Base-by-base conservation (phyloP, 2,113 vertebrate genomes). In the Myrmophylax atrothorax region DNA sequence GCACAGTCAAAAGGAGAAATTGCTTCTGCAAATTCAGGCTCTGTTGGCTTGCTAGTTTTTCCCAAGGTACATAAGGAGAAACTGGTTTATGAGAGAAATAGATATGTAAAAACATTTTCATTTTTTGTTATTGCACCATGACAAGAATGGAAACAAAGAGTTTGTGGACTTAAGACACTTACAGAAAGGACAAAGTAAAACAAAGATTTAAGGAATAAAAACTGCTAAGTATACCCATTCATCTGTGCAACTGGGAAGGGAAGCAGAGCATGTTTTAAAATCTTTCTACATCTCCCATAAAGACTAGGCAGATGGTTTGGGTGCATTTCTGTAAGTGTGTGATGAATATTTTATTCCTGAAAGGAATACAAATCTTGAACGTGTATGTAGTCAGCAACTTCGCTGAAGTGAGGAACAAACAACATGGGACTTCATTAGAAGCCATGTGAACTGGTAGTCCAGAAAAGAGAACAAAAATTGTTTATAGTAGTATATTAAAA, bases 301-400 rank as follows among this genome's bases (percentile, higher is more conserved):
- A 96, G 85, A 85, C 75, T 23, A 84, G 44, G 76, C 68, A 94
- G 82, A 92, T 72, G 85, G 60, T 60, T 96, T 86, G 31, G 26
- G 58, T 93, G 82, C 79, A 46, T 86, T 94, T 88, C 79, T 88
- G 3, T 84, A 89, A 93, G 80, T 29, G 50, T 35, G 20, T 78
- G 72, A 86, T 88, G 82, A 95, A 94, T 96, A 88, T 91, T 94
- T 96, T 60, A 88, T 82, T 75, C 35, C 38, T 81, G 63, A 93
- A 87, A 95, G 42, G 28, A 95, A 76, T 1, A 60, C 70, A 89
- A 87, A 73, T 38, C 23, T 55, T 46, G 35, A 47, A 80, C 0
- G 3, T 49, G 37, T 60, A 25, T 42, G 46, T 46, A 83, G 62
- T 66, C 40, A 47, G 35, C 67, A 85, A 58, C 33, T 55, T 73